phyloP scores from a whole-genome alignment of 2,888 invertebrate species.

The Sesamia inferens region DNA sequence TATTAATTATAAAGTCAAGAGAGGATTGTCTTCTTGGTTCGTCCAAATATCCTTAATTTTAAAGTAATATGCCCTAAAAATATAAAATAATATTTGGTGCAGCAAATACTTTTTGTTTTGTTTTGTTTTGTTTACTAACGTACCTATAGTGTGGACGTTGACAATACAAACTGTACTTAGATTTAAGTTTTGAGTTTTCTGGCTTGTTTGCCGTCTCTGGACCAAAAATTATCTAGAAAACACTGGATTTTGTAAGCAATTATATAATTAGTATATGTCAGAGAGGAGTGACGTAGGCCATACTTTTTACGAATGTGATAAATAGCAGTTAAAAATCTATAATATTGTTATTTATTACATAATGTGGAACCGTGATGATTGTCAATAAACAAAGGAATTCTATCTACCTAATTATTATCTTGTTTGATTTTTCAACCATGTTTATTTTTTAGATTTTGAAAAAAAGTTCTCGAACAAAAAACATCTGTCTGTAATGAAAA shows the following conservation, averaged over 20 bases:
- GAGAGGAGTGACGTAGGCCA: slow-evolving; percentile 41
- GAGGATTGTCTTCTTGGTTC: slow-evolving; percentile 25
- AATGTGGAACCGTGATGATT: slow-evolving; percentile 49
- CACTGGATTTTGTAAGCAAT: slow-evolving; percentile 32
- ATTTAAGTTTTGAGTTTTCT: slow-evolving; percentile 47
- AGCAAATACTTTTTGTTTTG: slow-evolving; percentile 16
- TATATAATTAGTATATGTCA: slow-evolving; percentile 12
- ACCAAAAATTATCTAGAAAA: slow-evolving; percentile 23
- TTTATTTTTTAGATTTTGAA: background rate
- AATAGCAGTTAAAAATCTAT: slow-evolving; percentile 55
- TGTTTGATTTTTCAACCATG: slow-evolving; percentile 24
- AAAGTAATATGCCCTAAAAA: slow-evolving; percentile 4
- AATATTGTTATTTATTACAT: slow-evolving; percentile 61
- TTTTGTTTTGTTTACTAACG: slow-evolving; percentile 14
- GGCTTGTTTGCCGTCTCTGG: slow-evolving; percentile 33
- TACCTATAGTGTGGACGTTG: slow-evolving; percentile 33
- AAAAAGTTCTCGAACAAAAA: background rate
- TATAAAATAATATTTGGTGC: slow-evolving; percentile 14
- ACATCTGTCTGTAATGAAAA: background rate
- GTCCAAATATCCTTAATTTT: slow-evolving; percentile 28
- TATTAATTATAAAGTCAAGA: slow-evolving; percentile 14
- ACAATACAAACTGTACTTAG: slow-evolving; percentile 49
- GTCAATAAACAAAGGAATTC: slow-evolving; percentile 53
- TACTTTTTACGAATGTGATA: slow-evolving; percentile 60
- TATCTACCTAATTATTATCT: slow-evolving; percentile 3